Conservation (phyloP, 2,888 invertebrate genomes). For the Philaethria dido region DNA sequence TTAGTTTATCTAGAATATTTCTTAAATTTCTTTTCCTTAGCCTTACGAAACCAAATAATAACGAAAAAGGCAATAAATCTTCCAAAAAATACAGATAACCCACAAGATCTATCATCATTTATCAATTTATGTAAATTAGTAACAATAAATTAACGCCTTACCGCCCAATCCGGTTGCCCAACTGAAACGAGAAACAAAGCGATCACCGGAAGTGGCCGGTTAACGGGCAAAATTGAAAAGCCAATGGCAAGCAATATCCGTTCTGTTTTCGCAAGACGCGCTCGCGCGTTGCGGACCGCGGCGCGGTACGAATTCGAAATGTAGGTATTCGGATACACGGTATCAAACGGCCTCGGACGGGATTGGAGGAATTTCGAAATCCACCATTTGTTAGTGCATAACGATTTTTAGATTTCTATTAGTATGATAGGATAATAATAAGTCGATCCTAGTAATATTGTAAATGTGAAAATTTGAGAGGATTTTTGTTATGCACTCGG, state of each 20-base stretch:
- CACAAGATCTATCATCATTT: slow-evolving; percentile 15
- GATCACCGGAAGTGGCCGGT: slow-evolving; percentile 75
- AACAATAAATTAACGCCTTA: slow-evolving; percentile 43
- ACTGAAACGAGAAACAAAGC: slow-evolving; percentile 66
- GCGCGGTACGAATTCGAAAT: slow-evolving; percentile 61
- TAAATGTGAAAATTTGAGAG: too few relatives aligned
- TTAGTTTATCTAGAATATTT: too few relatives aligned
- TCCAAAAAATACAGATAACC: background rate
- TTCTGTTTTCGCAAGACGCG: slow-evolving; percentile 82
- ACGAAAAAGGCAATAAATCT: background rate
- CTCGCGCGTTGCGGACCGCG: slow-evolving; percentile 71
- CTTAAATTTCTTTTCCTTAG: too few relatives aligned
- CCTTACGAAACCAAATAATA: background rate
- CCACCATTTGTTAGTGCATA: background rate
- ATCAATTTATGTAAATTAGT: slow-evolving; percentile 36
- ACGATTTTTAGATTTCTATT: background rate
- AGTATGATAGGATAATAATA: too few relatives aligned
- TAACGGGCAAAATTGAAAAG: slow-evolving; percentile 82
- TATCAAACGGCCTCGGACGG: slow-evolving; percentile 38
- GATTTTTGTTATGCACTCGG: too few relatives aligned
- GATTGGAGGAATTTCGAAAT: slow-evolving; percentile 35
- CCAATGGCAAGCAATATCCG: slow-evolving; percentile 81
- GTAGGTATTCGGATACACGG: slow-evolving; percentile 54
- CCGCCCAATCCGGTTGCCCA: slow-evolving; percentile 51
- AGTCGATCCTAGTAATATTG: too few relatives aligned